Evolutionary conservation across 2,888 invertebrate species (phyloP), one percentile per base, ranked within the genome.

Genomic region (Emmelina monodactyla): DNA sequence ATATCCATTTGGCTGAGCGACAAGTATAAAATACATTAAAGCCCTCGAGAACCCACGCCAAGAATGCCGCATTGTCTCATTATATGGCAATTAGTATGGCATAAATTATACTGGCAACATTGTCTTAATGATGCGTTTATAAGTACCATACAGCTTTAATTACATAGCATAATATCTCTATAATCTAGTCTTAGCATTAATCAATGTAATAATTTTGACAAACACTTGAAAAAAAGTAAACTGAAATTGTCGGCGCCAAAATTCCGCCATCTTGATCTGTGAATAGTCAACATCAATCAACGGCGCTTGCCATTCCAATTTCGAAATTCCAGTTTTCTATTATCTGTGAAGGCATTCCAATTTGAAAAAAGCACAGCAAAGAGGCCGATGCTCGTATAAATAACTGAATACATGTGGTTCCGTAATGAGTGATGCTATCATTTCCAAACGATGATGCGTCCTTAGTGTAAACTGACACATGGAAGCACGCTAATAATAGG

Each of bases 221-320:
- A 11, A 25, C 9, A 19, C n/a, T n/a, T n/a, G n/a, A n/a, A n/a
- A n/a, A n/a, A n/a, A n/a, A n/a, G n/a, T n/a, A n/a, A n/a, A n/a
- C n/a, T n/a, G n/a, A n/a, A n/a, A n/a, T n/a, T n/a, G n/a, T n/a
- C 39, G 70, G 70, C 73, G 71, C 70, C 57, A 65, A 67, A 65
- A 69, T 68, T 42, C 58, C 47, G 33, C 45, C 45, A 42, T 48
- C 38, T 49, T 46, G 47, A 47, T n/a, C n/a, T n/a, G n/a, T n/a
- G n/a, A 38, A 51, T 53, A 49, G 43, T 11, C 11, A n/a, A 25
- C 3, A 25, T 25, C n/a, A 69, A 73, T 73, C 71, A 72, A 58
- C 50, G 72, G 73, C 75, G 73, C 68, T 59, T 56, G 33, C 42
- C 41, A 49, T 50, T 55, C 50, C 48, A 50, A 58, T 51, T 50